Evolutionary conservation across 1,140 invertebrate genomes (phyloP).

Genomic region (Drosophila tropicalis): DNA sequence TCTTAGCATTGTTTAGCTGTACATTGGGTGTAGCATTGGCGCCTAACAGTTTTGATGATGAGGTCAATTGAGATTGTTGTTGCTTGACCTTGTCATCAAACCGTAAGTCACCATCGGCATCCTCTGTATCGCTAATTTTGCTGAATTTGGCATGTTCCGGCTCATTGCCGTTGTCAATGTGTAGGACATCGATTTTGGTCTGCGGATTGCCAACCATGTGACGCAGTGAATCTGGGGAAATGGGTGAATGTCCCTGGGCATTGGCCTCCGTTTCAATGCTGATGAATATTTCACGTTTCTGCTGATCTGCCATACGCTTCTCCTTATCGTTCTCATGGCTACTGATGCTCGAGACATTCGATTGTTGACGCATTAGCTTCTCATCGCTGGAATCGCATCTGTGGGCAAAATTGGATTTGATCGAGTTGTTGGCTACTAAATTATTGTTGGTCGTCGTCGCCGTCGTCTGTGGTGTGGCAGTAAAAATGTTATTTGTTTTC

Average conservation of each 20-base stretch:
- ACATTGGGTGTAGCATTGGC: constrained; percentile 60
- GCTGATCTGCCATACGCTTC: constrained; percentile 42
- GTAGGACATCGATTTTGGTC: constrained; percentile 65
- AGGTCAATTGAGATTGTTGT: constrained; percentile 23
- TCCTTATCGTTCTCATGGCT: constrained; percentile 28
- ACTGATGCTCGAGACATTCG: constrained; percentile 30
- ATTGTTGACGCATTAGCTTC: constrained; percentile 40
- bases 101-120: constrained; percentile 36
- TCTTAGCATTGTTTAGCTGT: constrained; percentile 77
- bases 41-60: constrained; percentile 34
- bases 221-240: constrained; percentile 70
- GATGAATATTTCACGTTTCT: constrained; percentile 81
- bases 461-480: constrained; percentile 37
- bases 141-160: constrained; percentile 74
- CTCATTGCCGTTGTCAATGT: constrained; percentile 72
- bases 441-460: constrained; percentile 22
- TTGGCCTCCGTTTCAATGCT: constrained; percentile 81
- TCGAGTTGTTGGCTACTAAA: constrained; percentile 9
- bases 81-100: constrained; percentile 42
- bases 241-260: constrained; percentile 69
- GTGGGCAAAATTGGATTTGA: constrained; percentile 55
- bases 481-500: constrained; percentile 56
- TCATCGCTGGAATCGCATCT: constrained; percentile 61
- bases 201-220: constrained; percentile 78
- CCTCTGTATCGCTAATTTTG: constrained; percentile 76